phyloP scores from a whole-genome alignment of 1,140 invertebrate genomes.

The Drosophila nannoptera region DNA sequence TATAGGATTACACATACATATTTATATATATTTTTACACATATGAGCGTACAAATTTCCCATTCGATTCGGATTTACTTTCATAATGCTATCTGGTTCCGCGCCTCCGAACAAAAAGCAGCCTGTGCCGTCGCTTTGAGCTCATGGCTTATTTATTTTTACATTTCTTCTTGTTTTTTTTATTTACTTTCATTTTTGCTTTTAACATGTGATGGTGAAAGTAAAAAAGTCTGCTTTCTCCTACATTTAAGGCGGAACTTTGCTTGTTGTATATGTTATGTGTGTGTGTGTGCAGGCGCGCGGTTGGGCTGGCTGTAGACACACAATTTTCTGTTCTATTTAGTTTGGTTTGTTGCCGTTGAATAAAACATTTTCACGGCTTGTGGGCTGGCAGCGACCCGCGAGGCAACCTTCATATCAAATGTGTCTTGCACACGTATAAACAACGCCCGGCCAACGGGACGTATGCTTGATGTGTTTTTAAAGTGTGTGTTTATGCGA shows the following conservation, averaged over 20 bases:
- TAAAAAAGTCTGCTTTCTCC: constrained; percentile 40
- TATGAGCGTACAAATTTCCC: constrained; percentile 4
- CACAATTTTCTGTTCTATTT: constrained; percentile 74
- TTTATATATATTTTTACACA: no score
- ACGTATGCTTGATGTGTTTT: constrained; percentile 74
- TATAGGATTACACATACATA: no score
- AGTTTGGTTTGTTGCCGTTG: constrained; percentile 75
- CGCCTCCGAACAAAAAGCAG: constrained; percentile 20
- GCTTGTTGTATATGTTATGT: constrained; percentile 41
- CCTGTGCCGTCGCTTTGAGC: constrained; percentile 55
- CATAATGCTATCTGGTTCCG: constrained; percentile 41
- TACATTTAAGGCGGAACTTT: constrained; percentile 54
- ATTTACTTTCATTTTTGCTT: constrained; percentile 13
- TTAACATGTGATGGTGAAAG: constrained; percentile 40
- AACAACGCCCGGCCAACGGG: constrained; percentile 37
- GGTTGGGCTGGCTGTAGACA: constrained; percentile 53
- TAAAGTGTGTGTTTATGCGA: constrained; percentile 76
- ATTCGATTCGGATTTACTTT: constrained; percentile 36
- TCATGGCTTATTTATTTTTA: constrained; percentile 66
- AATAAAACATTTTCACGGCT: constrained; percentile 78
- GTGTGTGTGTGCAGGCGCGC: constrained; percentile 14
- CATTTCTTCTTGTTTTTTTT: constrained; percentile 48
- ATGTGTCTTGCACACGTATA: constrained; percentile 61
- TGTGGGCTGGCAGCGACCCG: constrained; percentile 69
- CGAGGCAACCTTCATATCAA: constrained; percentile 71